Evolutionary conservation across 2,113 vertebrate genomes (phyloP), one percentile per base, ranked within the genome.

Genomic region (Callospermophilus lateralis): DNA sequence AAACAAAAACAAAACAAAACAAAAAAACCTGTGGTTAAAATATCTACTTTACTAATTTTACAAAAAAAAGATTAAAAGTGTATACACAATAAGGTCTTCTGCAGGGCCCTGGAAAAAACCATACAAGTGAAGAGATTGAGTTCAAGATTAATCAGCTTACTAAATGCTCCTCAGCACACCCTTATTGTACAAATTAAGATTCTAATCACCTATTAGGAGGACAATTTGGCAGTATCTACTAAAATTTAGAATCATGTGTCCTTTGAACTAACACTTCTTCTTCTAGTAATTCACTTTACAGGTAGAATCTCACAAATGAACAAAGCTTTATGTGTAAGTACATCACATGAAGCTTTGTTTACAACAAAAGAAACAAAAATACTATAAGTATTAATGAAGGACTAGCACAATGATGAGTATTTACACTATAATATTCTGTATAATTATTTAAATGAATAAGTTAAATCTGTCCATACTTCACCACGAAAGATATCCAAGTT

Each of bases 41-140:
- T 70, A 58, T 20, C 68, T 51, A 77, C 61, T 86, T 91, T 67
- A 34, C n/a, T 74, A 74, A 83, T 91, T 89, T 96, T 48, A 88
- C 37, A 65, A 65, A 93, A 65, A 63, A 90, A 93, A 6, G 37
- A 42, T 32, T 73, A 67, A 58, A 73, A 91, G 63, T 17, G 11
- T 32, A 15, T 78, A 22, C 12, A 73, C 22, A 88, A 91, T 80
- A 77, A 63, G 61, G 0, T 37, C 8, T 42, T 12, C 32, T 2
- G 0, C 11, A 58, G 32, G 17, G 4, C 16, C 22, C n/a, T 89
- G 45, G 68, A 55, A n/a, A 72, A 94, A 42, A 67, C 26, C 17
- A 22, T 70, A 2, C 48, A 73, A 70, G 17, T 13, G 15, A 91
- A 13, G 37, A 83, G 8, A 34, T 85, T 48, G 77, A 79, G 28